Conservation (phyloP, 1,140 invertebrate species). For the Rhizoglyphus robini region DNA sequence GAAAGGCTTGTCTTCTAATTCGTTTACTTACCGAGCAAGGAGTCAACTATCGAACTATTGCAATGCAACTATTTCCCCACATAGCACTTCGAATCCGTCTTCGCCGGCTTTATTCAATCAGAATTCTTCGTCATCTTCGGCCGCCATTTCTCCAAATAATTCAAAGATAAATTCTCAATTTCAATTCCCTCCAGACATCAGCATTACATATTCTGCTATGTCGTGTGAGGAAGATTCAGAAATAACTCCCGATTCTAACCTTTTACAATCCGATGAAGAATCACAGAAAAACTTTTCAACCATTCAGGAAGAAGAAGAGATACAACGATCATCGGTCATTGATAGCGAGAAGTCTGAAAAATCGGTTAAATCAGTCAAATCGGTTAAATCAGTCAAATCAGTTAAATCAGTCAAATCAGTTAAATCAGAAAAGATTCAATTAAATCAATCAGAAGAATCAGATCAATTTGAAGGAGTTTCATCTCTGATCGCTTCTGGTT, state of each 20-base stretch:
- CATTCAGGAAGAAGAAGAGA: conserved; percentile 8
- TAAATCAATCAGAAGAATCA: conserved; percentile 51
- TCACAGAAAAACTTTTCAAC: not conserved
- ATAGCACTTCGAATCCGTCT: conserved; percentile 86
- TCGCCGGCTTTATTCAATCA: conserved; percentile 60
- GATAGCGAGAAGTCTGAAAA: not conserved
- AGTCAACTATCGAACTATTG: conserved; percentile 16
- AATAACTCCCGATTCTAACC: not conserved
- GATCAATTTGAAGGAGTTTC: conserved; percentile 66
- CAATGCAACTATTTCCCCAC: conserved; percentile 38
- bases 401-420: too few relatives aligned
- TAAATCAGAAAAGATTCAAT: too few relatives aligned
- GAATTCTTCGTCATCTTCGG: conserved; percentile 38
- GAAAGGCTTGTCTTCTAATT: not conserved
- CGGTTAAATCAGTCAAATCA: conserved; percentile 40
- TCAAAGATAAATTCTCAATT: conserved; percentile 47
- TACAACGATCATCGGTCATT: not conserved
- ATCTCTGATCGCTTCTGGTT: conserved; percentile 36
- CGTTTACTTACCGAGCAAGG: conserved; percentile 1
- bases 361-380: conserved; percentile 40
- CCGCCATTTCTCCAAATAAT: not conserved
- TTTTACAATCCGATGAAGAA: not conserved
- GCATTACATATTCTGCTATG: not conserved
- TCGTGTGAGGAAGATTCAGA: not conserved
- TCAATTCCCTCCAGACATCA: conserved; percentile 49